A percentile compares a stretch with the other conserved stretches of the same genome.
phyloP scores from a whole-genome alignment of 92 coral and sea anemone species.

The Galaxea fascicularis region DNA sequence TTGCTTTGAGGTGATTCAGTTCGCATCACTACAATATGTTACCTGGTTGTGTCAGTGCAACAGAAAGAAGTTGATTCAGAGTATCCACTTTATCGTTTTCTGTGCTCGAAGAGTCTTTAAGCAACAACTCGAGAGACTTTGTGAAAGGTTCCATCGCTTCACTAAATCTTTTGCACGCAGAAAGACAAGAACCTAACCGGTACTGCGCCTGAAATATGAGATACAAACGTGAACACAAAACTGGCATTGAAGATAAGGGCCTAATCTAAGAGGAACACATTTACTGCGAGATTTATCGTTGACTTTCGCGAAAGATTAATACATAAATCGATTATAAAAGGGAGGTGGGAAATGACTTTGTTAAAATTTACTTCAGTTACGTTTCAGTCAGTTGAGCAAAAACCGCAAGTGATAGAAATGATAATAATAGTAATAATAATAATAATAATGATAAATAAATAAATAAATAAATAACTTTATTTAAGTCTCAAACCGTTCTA shows the following conservation, averaged over 20 bases:
- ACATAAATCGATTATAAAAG: neutral
- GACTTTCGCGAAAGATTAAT: neutral
- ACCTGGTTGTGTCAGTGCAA: constrained; percentile 20
- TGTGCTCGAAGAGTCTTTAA: constrained; percentile 19
- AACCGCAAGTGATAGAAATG: no score
- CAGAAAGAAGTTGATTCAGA: constrained; percentile 20
- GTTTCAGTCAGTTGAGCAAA: no score
- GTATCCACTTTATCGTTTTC: constrained; percentile 55
- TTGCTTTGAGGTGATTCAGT: no score
- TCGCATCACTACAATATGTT: no score
- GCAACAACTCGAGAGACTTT: constrained; percentile 50
- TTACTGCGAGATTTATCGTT: neutral
- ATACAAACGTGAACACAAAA: neutral
- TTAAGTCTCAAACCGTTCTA: no score
- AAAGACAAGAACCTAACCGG: constrained; percentile 62
- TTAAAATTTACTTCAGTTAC: no score
- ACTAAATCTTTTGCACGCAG: constrained; percentile 18
- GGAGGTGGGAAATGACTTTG: neutral
- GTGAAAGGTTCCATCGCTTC: constrained; percentile 64
- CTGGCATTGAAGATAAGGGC: neutral
- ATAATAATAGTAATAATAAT: no score
- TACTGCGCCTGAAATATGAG: constrained; percentile 61
- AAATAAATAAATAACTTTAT: neutral
- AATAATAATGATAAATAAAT: neutral
- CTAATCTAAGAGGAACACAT: no score